These are phyloP conservation scores for Boulengerochromis microlepis DNA, from an alignment of 2,113 vertebrate species.

Conservation along the genomic window DNA sequence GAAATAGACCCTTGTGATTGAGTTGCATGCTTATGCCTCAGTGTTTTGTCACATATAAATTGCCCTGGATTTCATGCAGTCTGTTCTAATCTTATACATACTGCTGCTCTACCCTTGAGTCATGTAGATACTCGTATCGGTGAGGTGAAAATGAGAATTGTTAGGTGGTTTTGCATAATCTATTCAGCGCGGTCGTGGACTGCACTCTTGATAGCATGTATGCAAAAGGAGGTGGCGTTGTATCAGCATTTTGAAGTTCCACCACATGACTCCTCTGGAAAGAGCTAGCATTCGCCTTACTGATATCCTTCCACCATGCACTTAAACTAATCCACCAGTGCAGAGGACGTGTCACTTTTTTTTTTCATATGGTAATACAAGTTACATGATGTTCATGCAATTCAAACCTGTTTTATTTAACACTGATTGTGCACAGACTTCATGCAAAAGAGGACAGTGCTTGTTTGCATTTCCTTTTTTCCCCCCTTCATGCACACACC, in stretches of 20 bases:
- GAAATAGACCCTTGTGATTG: background rate
- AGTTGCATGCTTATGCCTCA: conserved; percentile 13
- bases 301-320: background rate
- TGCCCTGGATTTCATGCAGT: conserved; percentile 8
- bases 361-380: background rate
- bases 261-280: background rate
- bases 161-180: conserved; percentile 56
- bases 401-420: background rate
- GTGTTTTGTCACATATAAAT: conserved; percentile 13
- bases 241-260: conserved; percentile 35
- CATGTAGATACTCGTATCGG: background rate
- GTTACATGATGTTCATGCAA: background rate
- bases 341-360: background rate
- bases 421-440: background rate
- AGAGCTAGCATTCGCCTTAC: background rate
- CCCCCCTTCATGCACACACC: conserved; percentile 1
- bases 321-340: background rate
- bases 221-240: background rate
- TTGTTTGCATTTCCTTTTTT: background rate
- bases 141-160: conserved; percentile 49
- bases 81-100: conserved; percentile 17
- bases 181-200: conserved; percentile 31
- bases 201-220: conserved; percentile 4
- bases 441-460: conserved; percentile 19
- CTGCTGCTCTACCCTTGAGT: conserved; percentile 27